These are phyloP conservation scores for Pimpla rufipes DNA, from an alignment of 2,888 invertebrate species.

Conservation along the genomic window DNA sequence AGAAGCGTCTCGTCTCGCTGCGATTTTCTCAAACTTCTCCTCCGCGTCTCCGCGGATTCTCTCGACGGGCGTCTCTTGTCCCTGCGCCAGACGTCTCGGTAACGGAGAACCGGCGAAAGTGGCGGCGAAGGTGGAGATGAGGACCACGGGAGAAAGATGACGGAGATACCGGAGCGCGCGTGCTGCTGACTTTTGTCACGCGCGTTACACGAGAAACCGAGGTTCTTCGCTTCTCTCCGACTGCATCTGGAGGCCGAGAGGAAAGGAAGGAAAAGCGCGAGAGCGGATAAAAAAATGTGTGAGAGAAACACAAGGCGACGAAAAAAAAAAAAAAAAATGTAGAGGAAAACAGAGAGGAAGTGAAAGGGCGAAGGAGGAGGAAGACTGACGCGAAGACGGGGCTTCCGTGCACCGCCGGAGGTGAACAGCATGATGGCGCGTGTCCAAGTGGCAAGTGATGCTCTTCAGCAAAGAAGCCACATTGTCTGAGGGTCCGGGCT, in stretches of 20 bases:
- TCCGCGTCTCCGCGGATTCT: slow-evolving; percentile 45
- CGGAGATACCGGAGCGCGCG: slow-evolving; percentile 33
- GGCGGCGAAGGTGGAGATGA: slow-evolving; percentile 33
- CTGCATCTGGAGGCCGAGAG: neutral
- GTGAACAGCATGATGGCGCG: slow-evolving; percentile 76
- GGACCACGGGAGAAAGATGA: slow-evolving; percentile 32
- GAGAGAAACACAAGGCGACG: neutral
- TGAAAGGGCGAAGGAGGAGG: neutral
- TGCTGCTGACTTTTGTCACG: slow-evolving; percentile 57
- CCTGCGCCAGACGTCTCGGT: slow-evolving; percentile 60
- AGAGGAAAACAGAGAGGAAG: slow-evolving; percentile 7
- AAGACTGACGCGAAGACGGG: slow-evolving; percentile 58
- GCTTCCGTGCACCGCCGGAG: slow-evolving; percentile 69
- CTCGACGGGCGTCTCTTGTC: slow-evolving; percentile 64
- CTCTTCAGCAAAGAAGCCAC: slow-evolving; percentile 74
- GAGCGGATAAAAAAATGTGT: slow-evolving; percentile 3
- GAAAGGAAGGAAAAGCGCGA: neutral
- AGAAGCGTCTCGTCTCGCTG: slow-evolving; percentile 4
- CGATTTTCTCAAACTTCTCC: slow-evolving; percentile 20
- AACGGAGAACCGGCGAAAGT: slow-evolving; percentile 56
- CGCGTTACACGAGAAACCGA: slow-evolving; percentile 40
- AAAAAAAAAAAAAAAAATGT: slow-evolving; percentile 18
- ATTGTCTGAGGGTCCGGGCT: slow-evolving; percentile 73
- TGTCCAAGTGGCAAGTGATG: slow-evolving; percentile 83
- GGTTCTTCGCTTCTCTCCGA: no score